Base-by-base conservation (phyloP, 2,113 vertebrate genomes). In the Cynocephalus volans region DNA sequence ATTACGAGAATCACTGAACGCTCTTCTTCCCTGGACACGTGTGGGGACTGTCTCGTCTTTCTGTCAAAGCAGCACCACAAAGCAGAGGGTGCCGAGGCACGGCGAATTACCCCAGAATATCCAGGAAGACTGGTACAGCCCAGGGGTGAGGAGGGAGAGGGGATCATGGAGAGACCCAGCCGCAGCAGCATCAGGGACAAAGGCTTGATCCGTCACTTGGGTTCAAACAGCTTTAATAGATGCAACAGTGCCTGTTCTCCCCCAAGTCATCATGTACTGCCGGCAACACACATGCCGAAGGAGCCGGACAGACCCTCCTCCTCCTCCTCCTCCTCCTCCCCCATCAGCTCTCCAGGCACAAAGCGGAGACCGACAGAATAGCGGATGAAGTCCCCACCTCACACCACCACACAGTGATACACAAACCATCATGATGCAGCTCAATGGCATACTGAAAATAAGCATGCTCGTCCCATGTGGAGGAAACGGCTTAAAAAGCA, bases 141-240 rank as follows among this genome's bases (percentile, higher is more conserved):
- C 13, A 95, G 52, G 0, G 50, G 48, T 48, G 90, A 67, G 93
- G 21, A 88, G 95, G 94, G 89, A 41, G 67, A 89, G 93, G 69
- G 67, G 96, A 93, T 95, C 3, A 96, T 0, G 90, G 97, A 93
- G 97, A 97, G 98, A 98, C 95, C 96, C 95, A 97, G 98, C 94
- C 93, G 97, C 89, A 87, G 97, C 96, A 97, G 98, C 98, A 97
- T 97, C 97, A 41, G 93, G 94, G 31, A 77, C 83, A 96, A 96
- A 98, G 96, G 97, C 93, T 96, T 98, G 98, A 98, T 98, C 98
- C 84, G 82, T 81, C 97, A 97, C 98, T 98, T 98, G 98, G 98
- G 98, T 98, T 98, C 98, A 97, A 98, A 98, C 96, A 97, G 97
- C 98, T 98, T 98, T 98, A 98, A 98, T 98, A 92, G 96, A 92